Base-by-base conservation (phyloP, 2,113 vertebrate genomes). In the mouse (Mus musculus) region DNA sequence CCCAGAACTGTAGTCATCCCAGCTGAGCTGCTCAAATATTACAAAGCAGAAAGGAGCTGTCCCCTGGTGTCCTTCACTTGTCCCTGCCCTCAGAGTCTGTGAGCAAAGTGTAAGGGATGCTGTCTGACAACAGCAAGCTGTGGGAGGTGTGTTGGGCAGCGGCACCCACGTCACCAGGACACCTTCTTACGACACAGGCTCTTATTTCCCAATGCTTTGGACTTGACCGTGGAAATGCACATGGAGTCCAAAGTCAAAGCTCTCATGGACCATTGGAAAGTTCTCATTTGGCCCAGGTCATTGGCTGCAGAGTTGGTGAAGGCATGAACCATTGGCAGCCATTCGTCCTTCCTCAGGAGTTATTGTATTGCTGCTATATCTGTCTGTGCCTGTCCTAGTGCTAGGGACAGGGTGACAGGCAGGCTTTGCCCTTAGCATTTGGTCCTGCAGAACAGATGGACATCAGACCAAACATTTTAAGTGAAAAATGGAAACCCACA, bases 131-230 rank as follows among this genome's bases (percentile, higher is more conserved):
- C 42, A 39, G 67, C 14, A 77, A 81, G 46, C 36, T n/a, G 39
- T 33, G 24, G 65, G 49, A 22, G 54, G 59, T 63, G 85, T 87
- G 28, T 49, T 81, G n/a, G 33, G 3, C 1, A 30, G 75, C 86
- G 33, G 17, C 1, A 73, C 46, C 11, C 1, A 77, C 52, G 17
- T 30, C 33, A 69, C 59, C 65, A 59, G 78, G 61, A 76, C 52
- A 65, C 36, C 49, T 36, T 73, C 85, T 87, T 61, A 71, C 1
- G 1, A 69, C 20, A 54, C 3, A 7, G 6, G 0, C 17, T n/a
- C 54, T 63, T 59, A 28, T 86, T 95, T 85, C 89, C 78, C 88
- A 26, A 24, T 52, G n/a, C 63, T 46, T 77, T 78, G 71, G 76
- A 75, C 49, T 69, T 46, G 28, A 26, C 69, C 4, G 0, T 30